Percentiles rank a stretch among this genome's conserved stretches.
These are phyloP conservation scores for Avahi laniger DNA, from an alignment of 2,797 vertebrate genomes.

Conservation along the genomic window DNA sequence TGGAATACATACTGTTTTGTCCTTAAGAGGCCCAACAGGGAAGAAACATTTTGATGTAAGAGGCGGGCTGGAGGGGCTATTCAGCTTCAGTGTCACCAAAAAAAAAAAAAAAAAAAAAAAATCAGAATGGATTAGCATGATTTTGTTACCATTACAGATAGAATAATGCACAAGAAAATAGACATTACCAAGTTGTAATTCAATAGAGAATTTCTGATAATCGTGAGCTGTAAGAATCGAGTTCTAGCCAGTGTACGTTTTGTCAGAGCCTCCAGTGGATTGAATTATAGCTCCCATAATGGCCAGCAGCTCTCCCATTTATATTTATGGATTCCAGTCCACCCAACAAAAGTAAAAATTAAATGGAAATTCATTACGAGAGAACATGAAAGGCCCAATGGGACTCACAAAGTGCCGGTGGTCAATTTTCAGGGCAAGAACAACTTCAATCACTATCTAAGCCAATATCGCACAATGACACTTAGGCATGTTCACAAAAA, in stretches of 20 bases:
- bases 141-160: constrained; percentile 64
- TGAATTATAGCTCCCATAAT: constrained; percentile 37
- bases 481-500: not conserved
- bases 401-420: not conserved
- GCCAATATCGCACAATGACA: not conserved
- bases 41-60: constrained; percentile 75
- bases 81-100: constrained; percentile 48
- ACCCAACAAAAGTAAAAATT: constrained; percentile 14
- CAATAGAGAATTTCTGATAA: constrained; percentile 39
- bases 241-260: not conserved
- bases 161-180: constrained; percentile 55
- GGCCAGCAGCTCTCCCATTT: not conserved
- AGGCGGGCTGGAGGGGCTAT: constrained; percentile 57
- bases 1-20: constrained; percentile 51
- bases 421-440: not conserved
- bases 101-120: not conserved
- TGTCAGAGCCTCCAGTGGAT: constrained; percentile 35
- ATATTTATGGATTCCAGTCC: constrained; percentile 30
- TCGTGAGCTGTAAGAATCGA: not conserved
- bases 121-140: constrained; percentile 49
- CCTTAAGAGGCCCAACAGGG: constrained; percentile 69
- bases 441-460: not conserved
- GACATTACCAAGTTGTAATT: constrained; percentile 61
- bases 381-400: not conserved
- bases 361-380: constrained; percentile 45